Percentiles rank a stretch among this genome's conserved stretches.
These are phyloP conservation scores for Mesembrinibis cayennensis DNA, from an alignment of 2,113 vertebrate species.

Conservation along the genomic window DNA sequence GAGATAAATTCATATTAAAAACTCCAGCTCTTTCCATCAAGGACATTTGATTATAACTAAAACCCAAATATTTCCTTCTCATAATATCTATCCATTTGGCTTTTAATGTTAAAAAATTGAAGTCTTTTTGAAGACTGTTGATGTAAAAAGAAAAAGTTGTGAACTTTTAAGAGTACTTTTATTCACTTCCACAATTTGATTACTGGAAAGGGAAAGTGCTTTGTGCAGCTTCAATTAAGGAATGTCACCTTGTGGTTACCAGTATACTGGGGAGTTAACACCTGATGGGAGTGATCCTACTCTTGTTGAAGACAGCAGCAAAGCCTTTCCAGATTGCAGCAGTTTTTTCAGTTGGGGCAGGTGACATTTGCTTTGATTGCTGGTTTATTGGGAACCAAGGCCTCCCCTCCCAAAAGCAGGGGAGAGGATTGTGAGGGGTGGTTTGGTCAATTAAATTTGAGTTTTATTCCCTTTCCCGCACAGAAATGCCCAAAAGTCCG, in stretches of 20 bases:
- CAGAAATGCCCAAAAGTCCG: background rate
- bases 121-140: background rate
- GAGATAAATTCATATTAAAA: background rate
- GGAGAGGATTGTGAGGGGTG: background rate
- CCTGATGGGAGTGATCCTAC: background rate
- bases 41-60: constrained; percentile 1
- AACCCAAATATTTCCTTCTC: background rate
- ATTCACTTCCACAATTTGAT: background rate
- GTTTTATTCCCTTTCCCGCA: background rate
- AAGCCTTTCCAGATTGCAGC: background rate
- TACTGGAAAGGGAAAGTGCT: background rate
- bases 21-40: background rate
- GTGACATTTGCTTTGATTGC: background rate
- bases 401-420: background rate
- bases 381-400: background rate
- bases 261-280: background rate
- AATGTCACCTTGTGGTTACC: background rate
- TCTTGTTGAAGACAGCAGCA: background rate
- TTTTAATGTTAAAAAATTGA: background rate
- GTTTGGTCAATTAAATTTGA: background rate
- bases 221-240: background rate
- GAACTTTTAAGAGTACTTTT: background rate
- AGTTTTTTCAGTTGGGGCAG: background rate
- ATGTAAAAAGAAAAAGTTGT: background rate
- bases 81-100: background rate